phyloP scores from a whole-genome alignment of 2,113 vertebrate genomes.

The Sebastes fasciatus region DNA sequence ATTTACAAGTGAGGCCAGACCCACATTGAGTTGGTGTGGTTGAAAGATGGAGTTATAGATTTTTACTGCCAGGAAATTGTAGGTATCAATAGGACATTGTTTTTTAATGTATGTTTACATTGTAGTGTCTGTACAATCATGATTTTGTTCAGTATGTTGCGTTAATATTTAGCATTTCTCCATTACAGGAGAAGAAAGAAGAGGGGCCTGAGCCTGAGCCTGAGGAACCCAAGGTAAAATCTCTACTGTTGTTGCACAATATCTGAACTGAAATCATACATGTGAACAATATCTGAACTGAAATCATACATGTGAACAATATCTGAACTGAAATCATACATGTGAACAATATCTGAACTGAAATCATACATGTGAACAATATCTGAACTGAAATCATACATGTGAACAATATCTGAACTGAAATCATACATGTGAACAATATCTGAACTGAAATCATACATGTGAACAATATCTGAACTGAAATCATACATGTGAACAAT shows the following conservation, averaged over 20 bases:
- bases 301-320: no score
- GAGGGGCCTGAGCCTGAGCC: slow-evolving; percentile 72
- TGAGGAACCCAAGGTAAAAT: slow-evolving; percentile 72
- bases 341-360: no score
- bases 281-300: neutral
- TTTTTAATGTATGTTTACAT: neutral
- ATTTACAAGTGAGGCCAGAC: neutral
- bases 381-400: no score
- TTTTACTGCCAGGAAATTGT: no score
- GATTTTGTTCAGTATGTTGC: neutral
- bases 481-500: no score
- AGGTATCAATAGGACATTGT: no score
- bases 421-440: no score
- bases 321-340: no score
- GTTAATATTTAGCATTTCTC: slow-evolving; percentile 23
- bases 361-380: no score
- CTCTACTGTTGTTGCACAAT: neutral
- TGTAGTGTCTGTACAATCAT: neutral
- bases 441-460: no score
- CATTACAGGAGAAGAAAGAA: slow-evolving; percentile 67
- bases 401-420: no score
- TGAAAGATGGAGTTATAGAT: neutral
- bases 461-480: no score
- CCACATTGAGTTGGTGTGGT: neutral
- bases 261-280: neutral